Conservation (phyloP, 1,140 invertebrate genomes). For the Brachionus paranguensis region DNA sequence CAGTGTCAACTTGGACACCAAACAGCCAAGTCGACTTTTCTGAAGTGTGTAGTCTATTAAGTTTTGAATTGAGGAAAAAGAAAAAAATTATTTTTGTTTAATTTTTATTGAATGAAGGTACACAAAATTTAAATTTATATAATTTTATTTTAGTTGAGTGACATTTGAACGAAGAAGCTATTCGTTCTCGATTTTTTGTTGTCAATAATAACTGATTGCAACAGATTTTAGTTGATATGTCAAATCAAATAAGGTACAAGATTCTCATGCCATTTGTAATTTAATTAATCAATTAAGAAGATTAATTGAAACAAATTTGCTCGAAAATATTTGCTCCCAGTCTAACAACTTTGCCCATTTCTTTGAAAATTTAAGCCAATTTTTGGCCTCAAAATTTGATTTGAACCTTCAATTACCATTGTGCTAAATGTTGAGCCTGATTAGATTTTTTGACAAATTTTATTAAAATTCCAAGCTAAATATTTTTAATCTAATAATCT, state of each 20-base stretch:
- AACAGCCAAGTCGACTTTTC: not conserved
- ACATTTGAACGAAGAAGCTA: not conserved
- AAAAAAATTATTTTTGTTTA: not conserved
- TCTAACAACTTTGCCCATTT: not conserved
- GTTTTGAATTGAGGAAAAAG: not conserved
- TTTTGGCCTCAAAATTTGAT: not conserved
- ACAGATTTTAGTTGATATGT: not conserved
- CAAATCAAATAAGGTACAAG: constrained; percentile 2
- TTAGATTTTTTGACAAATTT: not conserved
- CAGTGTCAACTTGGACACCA: not conserved
- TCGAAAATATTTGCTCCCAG: not conserved
- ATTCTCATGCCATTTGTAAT: not conserved
- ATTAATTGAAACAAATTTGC: constrained; percentile 9
- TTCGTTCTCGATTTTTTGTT: not conserved
- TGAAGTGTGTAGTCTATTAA: constrained; percentile 2
- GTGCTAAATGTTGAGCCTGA: not conserved
- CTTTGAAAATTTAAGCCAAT: not conserved
- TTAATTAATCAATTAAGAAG: constrained; percentile 25
- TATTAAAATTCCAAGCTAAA: not conserved
- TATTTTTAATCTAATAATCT: not conserved
- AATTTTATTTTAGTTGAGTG: not conserved
- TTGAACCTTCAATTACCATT: not conserved
- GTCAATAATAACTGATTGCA: not conserved
- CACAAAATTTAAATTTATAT: not conserved
- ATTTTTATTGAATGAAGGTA: too few relatives aligned